Evolutionary conservation across 2,113 vertebrate species (phyloP), one percentile per base, ranked within the genome.

Genomic region (Mirounga angustirostris): DNA sequence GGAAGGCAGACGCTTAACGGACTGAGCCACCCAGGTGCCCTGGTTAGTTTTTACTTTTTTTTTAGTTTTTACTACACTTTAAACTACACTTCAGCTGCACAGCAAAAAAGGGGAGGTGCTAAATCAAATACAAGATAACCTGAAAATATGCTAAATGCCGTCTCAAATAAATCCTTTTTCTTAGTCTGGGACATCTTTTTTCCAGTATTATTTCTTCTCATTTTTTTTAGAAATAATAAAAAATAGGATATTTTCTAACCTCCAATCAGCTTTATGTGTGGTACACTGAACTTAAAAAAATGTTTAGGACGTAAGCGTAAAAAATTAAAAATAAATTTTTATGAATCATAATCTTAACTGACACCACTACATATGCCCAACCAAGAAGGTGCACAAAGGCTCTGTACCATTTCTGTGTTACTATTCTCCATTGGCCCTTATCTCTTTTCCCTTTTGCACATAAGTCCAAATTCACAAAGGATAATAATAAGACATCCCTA

Each of bases 161-260:
- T 91, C 67, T 91, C 76, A 14, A 65, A 79, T 14, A 50, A 86
- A 96, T 61, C 43, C 78, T 43, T 87, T 74, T 16, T 91, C 36
- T 89, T 81, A 80, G 63, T 95, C 19, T 81, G 36, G 24, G 50
- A 94, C 61, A 89, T n/a, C 16, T 52, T 46, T 86, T 92, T 80
- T 18, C 69, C 22, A 63, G 54, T 65, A 58, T 69, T 81, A 91
- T 78, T 85, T 85, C 71, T 54, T 95, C 36, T 50, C 40, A 1
- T 43, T 69, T 30, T 71, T 91, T 91, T 73, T 74, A 88, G 36
- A 85, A 92, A 92, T 73, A 89, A 85, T 26, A 89, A 81, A 36
- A 83, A 92, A 82, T 71, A 19, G 40, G n/a, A 5, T 11, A 73
- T 79, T 85, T 73, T 85, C 40, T 95, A 90, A 54, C 54, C 9